phyloP scores from a whole-genome alignment of 2,888 invertebrate species.

The Didymodactylos carnosus region DNA sequence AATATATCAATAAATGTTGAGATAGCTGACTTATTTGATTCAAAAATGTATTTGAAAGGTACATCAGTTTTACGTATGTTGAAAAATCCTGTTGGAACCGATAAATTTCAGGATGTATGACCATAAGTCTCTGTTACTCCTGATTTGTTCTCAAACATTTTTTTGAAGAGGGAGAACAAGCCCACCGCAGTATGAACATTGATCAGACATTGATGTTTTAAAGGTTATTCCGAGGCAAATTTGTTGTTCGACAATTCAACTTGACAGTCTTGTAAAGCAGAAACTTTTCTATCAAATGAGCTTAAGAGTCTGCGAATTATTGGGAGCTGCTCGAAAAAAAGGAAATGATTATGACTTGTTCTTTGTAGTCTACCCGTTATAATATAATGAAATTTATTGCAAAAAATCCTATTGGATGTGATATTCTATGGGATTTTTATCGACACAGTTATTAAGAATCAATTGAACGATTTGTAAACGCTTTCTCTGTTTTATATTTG shows the following conservation, averaged over 20 bases:
- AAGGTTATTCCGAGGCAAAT: too few species aligned
- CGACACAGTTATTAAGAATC: neutral
- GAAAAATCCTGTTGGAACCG: neutral
- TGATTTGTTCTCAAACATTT: too few species aligned
- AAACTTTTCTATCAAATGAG: too few species aligned
- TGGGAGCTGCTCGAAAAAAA: too few species aligned
- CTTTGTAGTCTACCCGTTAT: neutral
- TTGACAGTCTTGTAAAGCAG: too few species aligned
- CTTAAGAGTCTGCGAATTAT: too few species aligned
- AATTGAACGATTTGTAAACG: neutral
- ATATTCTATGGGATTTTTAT: slow-evolving; percentile 8
- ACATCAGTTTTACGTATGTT: slow-evolving; percentile 7
- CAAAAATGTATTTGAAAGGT: slow-evolving; percentile 7
- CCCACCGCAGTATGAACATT: too few species aligned
- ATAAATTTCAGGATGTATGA: slow-evolving; percentile 1
- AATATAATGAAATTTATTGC: neutral
- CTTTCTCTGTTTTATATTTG: neutral
- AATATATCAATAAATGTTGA: neutral
- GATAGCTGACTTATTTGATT: slow-evolving; percentile 2
- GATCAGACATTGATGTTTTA: too few species aligned
- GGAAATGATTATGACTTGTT: neutral
- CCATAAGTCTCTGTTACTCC: too few species aligned
- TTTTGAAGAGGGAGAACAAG: too few species aligned
- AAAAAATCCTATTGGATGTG: slow-evolving; percentile 10
- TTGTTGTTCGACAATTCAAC: too few species aligned